Evolutionary conservation across 2,888 invertebrate genomes (phyloP).

Genomic region (Leucania comma): DNA sequence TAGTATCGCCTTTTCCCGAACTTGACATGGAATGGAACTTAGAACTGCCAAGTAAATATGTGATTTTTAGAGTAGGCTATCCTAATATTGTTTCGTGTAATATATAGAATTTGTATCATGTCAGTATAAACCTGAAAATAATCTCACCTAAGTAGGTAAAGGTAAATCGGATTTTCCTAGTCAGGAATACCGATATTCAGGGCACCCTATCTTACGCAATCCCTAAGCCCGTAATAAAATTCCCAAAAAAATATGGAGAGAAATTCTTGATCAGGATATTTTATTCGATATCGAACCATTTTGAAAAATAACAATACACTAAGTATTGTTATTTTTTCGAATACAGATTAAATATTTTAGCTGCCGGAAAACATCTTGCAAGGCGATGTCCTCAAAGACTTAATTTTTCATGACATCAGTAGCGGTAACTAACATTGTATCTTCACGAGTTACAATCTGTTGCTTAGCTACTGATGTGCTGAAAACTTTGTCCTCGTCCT

Average conservation of each 20-base stretch:
- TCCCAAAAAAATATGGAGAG: conserved; percentile 13
- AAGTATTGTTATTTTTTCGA: too few species aligned
- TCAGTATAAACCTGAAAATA: neutral
- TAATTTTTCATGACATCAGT: conserved; percentile 2
- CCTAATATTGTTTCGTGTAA: too few species aligned
- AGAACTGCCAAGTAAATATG: conserved; percentile 10
- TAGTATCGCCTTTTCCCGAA: conserved; percentile 2
- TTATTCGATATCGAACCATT: neutral
- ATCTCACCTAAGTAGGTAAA: neutral
- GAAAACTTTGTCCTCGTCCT: conserved; percentile 6
- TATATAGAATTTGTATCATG: neutral
- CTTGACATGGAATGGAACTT: conserved; percentile 6
- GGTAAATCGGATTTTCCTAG: conserved; percentile 16
- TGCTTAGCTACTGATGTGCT: neutral
- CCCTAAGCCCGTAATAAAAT: conserved; percentile 4
- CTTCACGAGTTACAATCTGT: conserved; percentile 6
- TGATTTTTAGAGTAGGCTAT: neutral
- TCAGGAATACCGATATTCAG: conserved; percentile 12
- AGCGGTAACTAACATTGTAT: neutral
- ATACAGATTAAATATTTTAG: neutral
- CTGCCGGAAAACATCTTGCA: neutral
- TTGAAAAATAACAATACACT: neutral
- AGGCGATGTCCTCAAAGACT: neutral
- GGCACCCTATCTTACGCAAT: neutral
- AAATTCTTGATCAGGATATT: conserved; percentile 4